phyloP scores from a whole-genome alignment of 2,888 invertebrate species.

The Trichopoda pennipes region DNA sequence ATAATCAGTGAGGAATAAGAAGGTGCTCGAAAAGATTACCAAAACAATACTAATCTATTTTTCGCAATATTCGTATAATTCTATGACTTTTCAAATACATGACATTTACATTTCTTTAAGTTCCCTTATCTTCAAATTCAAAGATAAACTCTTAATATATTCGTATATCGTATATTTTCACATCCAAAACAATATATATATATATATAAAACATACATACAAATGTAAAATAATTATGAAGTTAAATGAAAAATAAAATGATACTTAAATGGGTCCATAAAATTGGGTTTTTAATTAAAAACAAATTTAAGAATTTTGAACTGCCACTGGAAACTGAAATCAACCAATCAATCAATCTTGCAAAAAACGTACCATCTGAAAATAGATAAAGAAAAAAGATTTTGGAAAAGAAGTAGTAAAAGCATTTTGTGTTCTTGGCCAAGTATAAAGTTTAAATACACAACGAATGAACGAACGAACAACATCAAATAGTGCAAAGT shows the following conservation, averaged over 20 bases:
- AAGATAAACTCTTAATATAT: too few species aligned
- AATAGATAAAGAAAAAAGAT: slow-evolving; percentile 58
- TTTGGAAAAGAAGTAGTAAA: slow-evolving; percentile 60
- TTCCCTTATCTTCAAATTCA: too few species aligned
- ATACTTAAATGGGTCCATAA: slow-evolving; percentile 48
- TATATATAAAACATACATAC: not conserved
- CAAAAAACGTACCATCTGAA: slow-evolving; percentile 63
- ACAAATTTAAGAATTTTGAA: slow-evolving; percentile 56
- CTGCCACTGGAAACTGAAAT: slow-evolving; percentile 52
- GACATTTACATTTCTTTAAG: too few species aligned
- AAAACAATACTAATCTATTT: too few species aligned
- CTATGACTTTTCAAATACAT: too few species aligned
- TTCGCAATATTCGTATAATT: too few species aligned
- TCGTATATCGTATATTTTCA: too few species aligned
- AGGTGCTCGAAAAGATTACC: too few species aligned
- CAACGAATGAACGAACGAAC: slow-evolving; percentile 1
- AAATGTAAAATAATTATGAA: not conserved
- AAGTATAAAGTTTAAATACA: slow-evolving; percentile 6
- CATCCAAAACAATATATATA: too few species aligned
- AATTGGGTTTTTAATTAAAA: slow-evolving; percentile 41
- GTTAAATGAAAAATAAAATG: slow-evolving; percentile 16
- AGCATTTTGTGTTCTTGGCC: slow-evolving; percentile 7
- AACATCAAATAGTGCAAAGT: slow-evolving; percentile 22
- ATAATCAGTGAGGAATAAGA: too few species aligned
- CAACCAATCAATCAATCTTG: slow-evolving; percentile 56